Conservation (phyloP, 2,888 invertebrate species). For the Halocaridina rubra region DNA sequence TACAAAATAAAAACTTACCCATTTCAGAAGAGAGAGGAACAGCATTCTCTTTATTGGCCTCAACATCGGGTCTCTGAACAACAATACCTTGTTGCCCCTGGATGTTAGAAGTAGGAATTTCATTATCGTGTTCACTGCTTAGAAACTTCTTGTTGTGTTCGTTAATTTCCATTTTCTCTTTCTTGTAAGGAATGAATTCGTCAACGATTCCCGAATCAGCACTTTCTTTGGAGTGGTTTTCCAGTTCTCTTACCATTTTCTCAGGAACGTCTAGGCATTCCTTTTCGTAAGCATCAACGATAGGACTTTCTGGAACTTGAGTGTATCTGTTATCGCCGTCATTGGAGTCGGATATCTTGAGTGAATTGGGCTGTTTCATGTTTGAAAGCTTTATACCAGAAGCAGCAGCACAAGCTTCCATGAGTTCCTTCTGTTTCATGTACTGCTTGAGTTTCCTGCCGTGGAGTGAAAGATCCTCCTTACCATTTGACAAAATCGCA, state of each 20-base stretch:
- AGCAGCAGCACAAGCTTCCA: constrained; percentile 22
- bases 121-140: background rate
- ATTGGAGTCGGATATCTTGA: constrained; percentile 5
- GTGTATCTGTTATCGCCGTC: constrained; percentile 41
- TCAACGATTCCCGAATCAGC: background rate
- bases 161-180: constrained; percentile 49
- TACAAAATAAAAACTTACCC: background rate
- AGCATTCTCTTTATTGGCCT: constrained; percentile 7
- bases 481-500: constrained; percentile 58
- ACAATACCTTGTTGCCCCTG: background rate
- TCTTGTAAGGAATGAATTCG: constrained; percentile 48
- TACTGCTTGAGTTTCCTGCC: constrained; percentile 56
- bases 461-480: constrained; percentile 54
- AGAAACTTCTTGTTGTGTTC: constrained; percentile 24
- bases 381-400: constrained; percentile 12
- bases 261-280: constrained; percentile 59
- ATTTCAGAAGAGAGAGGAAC: background rate
- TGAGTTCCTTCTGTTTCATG: constrained; percentile 57
- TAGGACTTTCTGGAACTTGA: constrained; percentile 47
- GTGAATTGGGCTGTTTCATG: constrained; percentile 37
- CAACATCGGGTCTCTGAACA: background rate
- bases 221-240: constrained; percentile 42
- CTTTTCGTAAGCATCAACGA: constrained; percentile 59
- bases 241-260: constrained; percentile 55
- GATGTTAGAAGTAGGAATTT: background rate